phyloP scores from a whole-genome alignment of 2,888 invertebrate genomes.

The Plemyria rubiginata region DNA sequence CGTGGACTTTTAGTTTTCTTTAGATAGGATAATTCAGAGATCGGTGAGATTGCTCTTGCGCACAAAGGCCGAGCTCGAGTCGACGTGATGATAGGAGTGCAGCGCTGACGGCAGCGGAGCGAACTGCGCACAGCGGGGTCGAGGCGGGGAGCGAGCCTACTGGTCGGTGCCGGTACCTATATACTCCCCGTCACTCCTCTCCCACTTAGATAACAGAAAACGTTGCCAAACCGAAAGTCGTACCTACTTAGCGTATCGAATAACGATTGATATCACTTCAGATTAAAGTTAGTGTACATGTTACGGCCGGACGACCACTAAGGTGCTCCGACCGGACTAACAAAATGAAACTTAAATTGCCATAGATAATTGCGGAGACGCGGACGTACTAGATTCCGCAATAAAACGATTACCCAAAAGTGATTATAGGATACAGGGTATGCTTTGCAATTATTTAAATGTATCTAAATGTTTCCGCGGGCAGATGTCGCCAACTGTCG shows the following conservation, averaged over 20 bases:
- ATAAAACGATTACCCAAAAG: slow-evolving; percentile 86
- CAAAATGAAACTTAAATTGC: slow-evolving; percentile 67
- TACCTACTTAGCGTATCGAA: slow-evolving; percentile 79
- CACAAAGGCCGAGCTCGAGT: slow-evolving; percentile 42
- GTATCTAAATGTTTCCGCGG: slow-evolving; percentile 85
- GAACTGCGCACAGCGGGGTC: slow-evolving; percentile 47
- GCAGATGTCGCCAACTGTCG: slow-evolving; percentile 71
- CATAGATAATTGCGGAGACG: slow-evolving; percentile 77
- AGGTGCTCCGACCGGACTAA: slow-evolving; percentile 61
- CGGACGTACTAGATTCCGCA: slow-evolving; percentile 79
- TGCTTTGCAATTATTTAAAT: slow-evolving; percentile 96
- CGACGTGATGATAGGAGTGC: slow-evolving; percentile 30
- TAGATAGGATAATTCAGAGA: slow-evolving; percentile 41
- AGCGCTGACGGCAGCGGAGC: slow-evolving; percentile 35
- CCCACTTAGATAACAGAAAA: slow-evolving; percentile 72
- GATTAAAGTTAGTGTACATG: slow-evolving; percentile 70
- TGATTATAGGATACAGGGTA: slow-evolving; percentile 97
- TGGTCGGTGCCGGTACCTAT: no score
- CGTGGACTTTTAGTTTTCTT: slow-evolving; percentile 37
- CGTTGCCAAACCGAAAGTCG: slow-evolving; percentile 81
- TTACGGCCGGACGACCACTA: slow-evolving; percentile 53
- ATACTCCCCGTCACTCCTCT: slow-evolving; percentile 6
- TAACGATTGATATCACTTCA: slow-evolving; percentile 76
- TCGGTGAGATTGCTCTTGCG: slow-evolving; percentile 34
- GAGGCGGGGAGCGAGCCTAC: background rate